Conservation (phyloP, 2,888 invertebrate genomes). For the Microchrysa polita region DNA sequence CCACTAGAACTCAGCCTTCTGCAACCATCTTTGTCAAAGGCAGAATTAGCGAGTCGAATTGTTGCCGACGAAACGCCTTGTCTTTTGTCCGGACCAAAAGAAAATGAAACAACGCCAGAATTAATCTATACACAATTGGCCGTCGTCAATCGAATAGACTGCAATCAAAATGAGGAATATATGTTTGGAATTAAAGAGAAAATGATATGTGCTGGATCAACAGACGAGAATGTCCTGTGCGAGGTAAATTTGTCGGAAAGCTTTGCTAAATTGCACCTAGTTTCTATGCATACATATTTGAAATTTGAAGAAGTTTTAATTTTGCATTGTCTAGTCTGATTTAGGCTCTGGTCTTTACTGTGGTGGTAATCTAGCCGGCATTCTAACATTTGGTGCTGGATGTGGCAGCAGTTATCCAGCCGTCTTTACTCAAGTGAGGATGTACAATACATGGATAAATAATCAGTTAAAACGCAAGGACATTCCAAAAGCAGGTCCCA, state of each 20-base stretch:
- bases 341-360: constrained; percentile 35
- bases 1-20: constrained; percentile 14
- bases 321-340: constrained; percentile 9
- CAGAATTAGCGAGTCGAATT: constrained; percentile 29
- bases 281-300: neutral
- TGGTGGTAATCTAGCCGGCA: constrained; percentile 17
- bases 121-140: constrained; percentile 3
- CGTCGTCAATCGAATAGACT: constrained; percentile 22
- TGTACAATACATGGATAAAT: constrained; percentile 31
- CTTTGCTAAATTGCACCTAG: too few relatives aligned
- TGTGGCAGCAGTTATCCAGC: neutral
- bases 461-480: constrained; percentile 33
- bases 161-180: constrained; percentile 26
- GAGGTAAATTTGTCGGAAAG: neutral
- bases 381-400: constrained; percentile 27
- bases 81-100: constrained; percentile 43
- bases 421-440: constrained; percentile 33
- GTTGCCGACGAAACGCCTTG: constrained; percentile 31
- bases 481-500: constrained; percentile 31
- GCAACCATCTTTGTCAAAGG: constrained; percentile 27
- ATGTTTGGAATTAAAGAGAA: constrained; percentile 25
- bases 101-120: neutral
- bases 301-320: neutral
- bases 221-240: constrained; percentile 11
- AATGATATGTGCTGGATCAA: constrained; percentile 29